These are phyloP conservation scores for Saturnia japonica DNA, from an alignment of 2,888 invertebrate species.

Conservation along the genomic window DNA sequence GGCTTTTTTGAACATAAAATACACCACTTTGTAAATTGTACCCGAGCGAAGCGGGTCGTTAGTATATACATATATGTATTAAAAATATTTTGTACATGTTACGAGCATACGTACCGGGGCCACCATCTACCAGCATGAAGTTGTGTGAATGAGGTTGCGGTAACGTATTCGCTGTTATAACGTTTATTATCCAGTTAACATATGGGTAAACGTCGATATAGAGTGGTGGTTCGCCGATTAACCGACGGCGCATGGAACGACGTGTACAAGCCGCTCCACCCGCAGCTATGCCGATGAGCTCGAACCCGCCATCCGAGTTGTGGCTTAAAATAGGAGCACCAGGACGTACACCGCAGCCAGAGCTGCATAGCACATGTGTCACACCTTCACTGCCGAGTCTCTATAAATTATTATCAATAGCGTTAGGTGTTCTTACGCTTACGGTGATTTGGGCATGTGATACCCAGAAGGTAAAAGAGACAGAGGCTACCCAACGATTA, in stretches of 20 bases:
- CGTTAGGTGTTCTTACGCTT: neutral
- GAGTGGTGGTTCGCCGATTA: conserved; percentile 63
- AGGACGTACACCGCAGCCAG: conserved; percentile 66
- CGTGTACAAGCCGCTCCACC: conserved; percentile 56
- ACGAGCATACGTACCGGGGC: conserved; percentile 41
- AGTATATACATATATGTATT: neutral
- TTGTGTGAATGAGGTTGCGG: conserved; percentile 61
- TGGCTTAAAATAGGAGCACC: conserved; percentile 67
- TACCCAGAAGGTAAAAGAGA: too few relatives aligned
- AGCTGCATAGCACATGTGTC: conserved; percentile 64
- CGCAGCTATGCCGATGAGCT: conserved; percentile 62
- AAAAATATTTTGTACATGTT: neutral
- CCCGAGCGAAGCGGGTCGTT: too few relatives aligned
- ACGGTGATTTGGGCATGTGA: too few relatives aligned
- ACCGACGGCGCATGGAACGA: conserved; percentile 53
- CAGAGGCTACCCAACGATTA: too few relatives aligned
- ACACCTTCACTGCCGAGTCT: conserved; percentile 59
- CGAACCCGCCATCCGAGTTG: conserved; percentile 54
- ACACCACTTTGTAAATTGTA: too few relatives aligned
- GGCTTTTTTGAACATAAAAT: too few relatives aligned
- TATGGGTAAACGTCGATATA: conserved; percentile 71
- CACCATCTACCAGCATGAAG: conserved; percentile 51
- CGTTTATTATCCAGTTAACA: conserved; percentile 63
- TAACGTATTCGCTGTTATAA: conserved; percentile 59
- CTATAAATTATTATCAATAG: conserved; percentile 35